phyloP scores from a whole-genome alignment of 2,888 invertebrate genomes.

The Andrena chrysosceles region DNA sequence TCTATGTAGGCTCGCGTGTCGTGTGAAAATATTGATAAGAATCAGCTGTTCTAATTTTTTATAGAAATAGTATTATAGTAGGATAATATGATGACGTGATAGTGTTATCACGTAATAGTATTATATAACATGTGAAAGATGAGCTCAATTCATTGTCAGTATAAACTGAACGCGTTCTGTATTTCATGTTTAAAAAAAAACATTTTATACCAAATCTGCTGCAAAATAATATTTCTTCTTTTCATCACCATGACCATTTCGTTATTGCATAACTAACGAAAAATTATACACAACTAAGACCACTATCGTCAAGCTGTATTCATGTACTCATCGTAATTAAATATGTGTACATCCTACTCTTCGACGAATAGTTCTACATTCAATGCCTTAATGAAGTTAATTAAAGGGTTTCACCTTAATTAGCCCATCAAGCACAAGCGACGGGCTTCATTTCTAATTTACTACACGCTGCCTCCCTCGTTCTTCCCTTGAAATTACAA shows the following conservation, averaged over 20 bases:
- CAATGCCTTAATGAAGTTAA: constrained; percentile 59
- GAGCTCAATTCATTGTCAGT: too few relatives aligned
- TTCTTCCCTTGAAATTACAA: not conserved
- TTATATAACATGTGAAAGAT: too few relatives aligned
- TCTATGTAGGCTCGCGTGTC: not conserved
- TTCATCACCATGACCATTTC: too few relatives aligned
- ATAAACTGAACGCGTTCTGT: too few relatives aligned
- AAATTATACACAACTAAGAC: not conserved
- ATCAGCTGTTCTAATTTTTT: not conserved
- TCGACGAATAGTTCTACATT: constrained; percentile 11
- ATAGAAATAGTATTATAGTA: too few relatives aligned
- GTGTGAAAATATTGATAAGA: not conserved
- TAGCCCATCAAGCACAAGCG: constrained; percentile 32
- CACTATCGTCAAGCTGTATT: not conserved
- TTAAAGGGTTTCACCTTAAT: constrained; percentile 55
- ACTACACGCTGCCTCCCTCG: not conserved
- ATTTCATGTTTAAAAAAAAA: too few relatives aligned
- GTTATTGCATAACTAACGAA: not conserved
- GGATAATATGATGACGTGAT: too few relatives aligned
- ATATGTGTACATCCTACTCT: constrained; percentile 23
- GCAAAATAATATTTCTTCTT: too few relatives aligned
- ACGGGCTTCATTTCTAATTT: constrained; percentile 37
- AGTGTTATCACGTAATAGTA: too few relatives aligned
- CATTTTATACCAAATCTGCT: too few relatives aligned
- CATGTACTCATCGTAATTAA: constrained; percentile 55